Evolutionary conservation across 2,797 vertebrate species (phyloP).

Genomic region (Phylloscopus collybita): DNA sequence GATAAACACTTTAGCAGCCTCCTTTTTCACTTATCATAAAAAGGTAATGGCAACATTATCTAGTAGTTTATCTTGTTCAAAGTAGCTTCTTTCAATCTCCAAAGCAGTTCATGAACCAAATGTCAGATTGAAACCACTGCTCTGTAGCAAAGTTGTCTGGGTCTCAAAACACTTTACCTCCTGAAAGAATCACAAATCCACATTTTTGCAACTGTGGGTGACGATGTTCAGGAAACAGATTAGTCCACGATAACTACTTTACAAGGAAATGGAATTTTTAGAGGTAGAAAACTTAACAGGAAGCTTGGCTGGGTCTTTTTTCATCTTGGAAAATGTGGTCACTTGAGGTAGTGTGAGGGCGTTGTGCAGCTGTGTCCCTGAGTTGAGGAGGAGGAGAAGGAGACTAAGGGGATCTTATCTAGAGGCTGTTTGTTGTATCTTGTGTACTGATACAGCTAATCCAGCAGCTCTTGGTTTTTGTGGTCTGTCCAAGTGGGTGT

Average conservation of each 20-base stretch:
- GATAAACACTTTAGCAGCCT: background rate
- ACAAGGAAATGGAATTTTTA: background rate
- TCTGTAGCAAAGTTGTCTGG: background rate
- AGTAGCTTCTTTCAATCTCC: background rate
- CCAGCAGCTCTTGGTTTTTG: background rate
- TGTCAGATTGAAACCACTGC: background rate
- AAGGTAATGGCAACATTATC: background rate
- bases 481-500: background rate
- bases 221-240: background rate
- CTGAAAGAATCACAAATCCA: background rate
- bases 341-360: rapidly evolving
- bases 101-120: background rate
- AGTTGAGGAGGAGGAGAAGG: background rate
- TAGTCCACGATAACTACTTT: background rate
- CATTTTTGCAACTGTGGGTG: background rate
- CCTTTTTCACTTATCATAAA: background rate
- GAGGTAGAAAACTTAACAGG: background rate
- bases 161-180: background rate
- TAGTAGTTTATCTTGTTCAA: background rate
- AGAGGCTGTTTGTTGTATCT: background rate
- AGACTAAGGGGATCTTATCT: background rate
- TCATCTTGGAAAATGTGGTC: background rate
- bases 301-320: background rate
- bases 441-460: background rate
- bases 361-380: background rate